These are phyloP conservation scores for Menidia beryllina DNA, from an alignment of 2,113 vertebrate genomes.

Conservation along the genomic window DNA sequence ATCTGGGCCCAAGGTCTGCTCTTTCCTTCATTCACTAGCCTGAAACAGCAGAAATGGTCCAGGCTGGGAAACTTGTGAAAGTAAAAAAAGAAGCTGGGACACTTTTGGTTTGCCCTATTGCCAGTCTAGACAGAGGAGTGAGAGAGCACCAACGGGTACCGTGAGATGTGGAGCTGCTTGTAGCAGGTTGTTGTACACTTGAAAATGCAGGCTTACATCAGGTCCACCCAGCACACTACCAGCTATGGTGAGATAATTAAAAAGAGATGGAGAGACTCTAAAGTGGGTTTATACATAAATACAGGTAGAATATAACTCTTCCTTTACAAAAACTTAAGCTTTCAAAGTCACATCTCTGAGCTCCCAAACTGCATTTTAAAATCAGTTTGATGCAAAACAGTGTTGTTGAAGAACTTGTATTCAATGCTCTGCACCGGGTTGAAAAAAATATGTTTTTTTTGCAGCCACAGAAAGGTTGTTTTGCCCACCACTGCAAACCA, in stretches of 20 bases:
- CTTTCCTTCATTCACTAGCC: conserved; percentile 66
- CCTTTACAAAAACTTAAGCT: conserved; percentile 31
- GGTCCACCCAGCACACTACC: conserved; percentile 53
- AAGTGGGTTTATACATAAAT: conserved; percentile 57
- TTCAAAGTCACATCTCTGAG: conserved; percentile 64
- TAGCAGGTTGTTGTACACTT: conserved; percentile 32
- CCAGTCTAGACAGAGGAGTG: conserved; percentile 47
- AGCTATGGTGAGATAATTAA: conserved; percentile 72
- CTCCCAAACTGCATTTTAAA: conserved; percentile 60
- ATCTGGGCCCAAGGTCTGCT: conserved; percentile 69
- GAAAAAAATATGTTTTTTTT: conserved; percentile 53
- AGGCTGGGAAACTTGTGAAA: conserved; percentile 57
- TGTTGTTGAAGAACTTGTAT: conserved; percentile 41
- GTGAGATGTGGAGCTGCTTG: conserved; percentile 40
- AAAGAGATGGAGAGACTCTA: conserved; percentile 47
- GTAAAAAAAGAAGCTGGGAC: conserved; percentile 45
- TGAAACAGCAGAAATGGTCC: conserved; percentile 71
- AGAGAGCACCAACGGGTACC: conserved; percentile 56
- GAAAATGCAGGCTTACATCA: conserved; percentile 44
- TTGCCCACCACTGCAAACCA: conserved; percentile 61
- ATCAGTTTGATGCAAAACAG: conserved; percentile 59
- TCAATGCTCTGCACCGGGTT: conserved; percentile 50
- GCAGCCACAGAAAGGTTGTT: conserved; percentile 62
- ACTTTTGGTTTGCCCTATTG: conserved; percentile 42
- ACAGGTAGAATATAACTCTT: conserved; percentile 48